These are phyloP conservation scores for Anabacerthia variegaticeps DNA, from an alignment of 2,797 vertebrate species.

Conservation along the genomic window DNA sequence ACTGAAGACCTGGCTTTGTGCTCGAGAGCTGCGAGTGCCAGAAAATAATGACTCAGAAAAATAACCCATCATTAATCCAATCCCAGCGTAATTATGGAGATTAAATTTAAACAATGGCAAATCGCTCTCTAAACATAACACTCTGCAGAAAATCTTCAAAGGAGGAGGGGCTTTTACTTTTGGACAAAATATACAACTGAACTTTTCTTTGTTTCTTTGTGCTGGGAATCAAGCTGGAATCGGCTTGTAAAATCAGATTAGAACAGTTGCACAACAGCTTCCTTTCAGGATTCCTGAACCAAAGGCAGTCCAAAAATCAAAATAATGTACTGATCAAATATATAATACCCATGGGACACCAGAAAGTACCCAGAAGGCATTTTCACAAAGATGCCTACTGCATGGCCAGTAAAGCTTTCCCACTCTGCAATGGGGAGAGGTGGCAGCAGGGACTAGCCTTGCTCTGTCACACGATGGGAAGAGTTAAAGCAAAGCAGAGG, in stretches of 20 bases:
- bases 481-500: not conserved
- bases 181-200: not conserved
- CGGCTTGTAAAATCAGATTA: conserved; percentile 47
- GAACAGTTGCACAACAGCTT: conserved; percentile 51
- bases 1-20: conserved; percentile 6
- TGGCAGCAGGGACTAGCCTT: not conserved
- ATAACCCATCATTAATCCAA: conserved; percentile 47
- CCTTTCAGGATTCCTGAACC: conserved; percentile 53
- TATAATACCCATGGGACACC: not conserved
- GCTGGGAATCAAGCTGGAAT: conserved; percentile 46
- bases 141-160: conserved; percentile 14
- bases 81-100: conserved; percentile 19
- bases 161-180: conserved; percentile 1
- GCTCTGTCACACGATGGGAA: not conserved
- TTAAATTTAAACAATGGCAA: conserved; percentile 58
- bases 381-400: conserved; percentile 14
- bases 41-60: conserved; percentile 52
- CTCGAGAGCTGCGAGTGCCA: not conserved
- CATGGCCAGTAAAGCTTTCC: not conserved
- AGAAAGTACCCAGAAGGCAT: conserved; percentile 3
- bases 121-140: conserved; percentile 42
- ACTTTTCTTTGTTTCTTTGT: conserved; percentile 42
- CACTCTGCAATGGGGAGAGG: not conserved
- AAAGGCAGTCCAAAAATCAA: conserved; percentile 25
- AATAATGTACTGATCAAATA: conserved; percentile 43